Evolutionary conservation across 2,888 invertebrate species (phyloP), one percentile per base, ranked within the genome.

Genomic region (Halocaridina rubra): DNA sequence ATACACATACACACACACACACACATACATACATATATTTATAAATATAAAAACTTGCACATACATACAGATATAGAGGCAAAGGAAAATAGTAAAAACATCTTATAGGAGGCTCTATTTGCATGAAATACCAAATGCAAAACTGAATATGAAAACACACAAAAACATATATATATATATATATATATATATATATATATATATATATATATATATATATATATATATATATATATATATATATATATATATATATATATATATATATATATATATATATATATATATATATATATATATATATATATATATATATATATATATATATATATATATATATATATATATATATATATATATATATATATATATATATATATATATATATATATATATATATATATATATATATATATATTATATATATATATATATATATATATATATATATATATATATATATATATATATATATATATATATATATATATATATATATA

Each of bases 221-320:
- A 69, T 69, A 69, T 69, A 69, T 69, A 69, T 69, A 69, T 69
- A 69, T 69, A 69, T 69, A 69, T 59, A 59, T 59, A 59, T 59
- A 59, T 59, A 59, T 59, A 59, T 59, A 59, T 59, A 59, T 59
- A 59, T 59, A 59, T 59, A 59, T 67, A 67, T 67, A 19, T 67
- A 67, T 67, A 19, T 19, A 67, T 67, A 19, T 67, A 67, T 67
- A 19, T 67, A 27, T 69, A 27, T 69, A 27, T 69, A 27, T 69
- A 27, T 69, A 27, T 69, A 27, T 71, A 30, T 71, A 30, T 30
- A 30, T 30, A n/a, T 71, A 30, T 30, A 30, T 71, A 30, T 30
- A 69, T 69, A 24, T 69, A 69, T 16, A 8, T 30, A 69, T 1
- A 67, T 67, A 67, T 16, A 24, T 29, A 69, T 29, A 69, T 29